phyloP scores from a whole-genome alignment of 2,797 vertebrate genomes.

The Miichthys miiuy region DNA sequence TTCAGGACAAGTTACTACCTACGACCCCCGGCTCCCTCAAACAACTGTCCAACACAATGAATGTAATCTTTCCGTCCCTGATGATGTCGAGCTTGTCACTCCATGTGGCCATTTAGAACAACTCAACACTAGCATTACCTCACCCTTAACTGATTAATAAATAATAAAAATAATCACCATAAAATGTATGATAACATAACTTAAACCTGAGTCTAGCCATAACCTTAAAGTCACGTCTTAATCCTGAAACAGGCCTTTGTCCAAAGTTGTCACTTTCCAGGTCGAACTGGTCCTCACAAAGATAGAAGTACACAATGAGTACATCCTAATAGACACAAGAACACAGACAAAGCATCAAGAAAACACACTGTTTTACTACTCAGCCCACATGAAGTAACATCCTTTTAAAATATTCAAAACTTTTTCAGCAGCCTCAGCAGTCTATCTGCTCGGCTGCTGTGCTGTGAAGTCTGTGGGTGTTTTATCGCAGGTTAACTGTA shows the following conservation, averaged over 20 bases:
- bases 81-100: no score
- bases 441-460: not conserved
- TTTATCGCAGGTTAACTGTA: conserved; percentile 36
- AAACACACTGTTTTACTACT: not conserved
- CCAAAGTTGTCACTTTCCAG: not conserved
- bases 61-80: no score
- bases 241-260: not conserved
- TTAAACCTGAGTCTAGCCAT: not conserved
- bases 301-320: not conserved
- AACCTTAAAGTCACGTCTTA: not conserved
- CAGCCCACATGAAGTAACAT: not conserved
- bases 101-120: no score
- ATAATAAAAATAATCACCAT: not conserved
- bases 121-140: no score
- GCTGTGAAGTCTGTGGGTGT: conserved; percentile 16
- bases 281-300: not conserved
- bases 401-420: conserved; percentile 6
- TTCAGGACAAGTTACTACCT: no score
- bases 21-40: no score
- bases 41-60: no score
- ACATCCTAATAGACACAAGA: not conserved
- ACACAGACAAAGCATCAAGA: not conserved
- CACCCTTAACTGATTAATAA: not conserved
- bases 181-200: not conserved
- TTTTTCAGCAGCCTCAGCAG: not conserved